Base-by-base conservation (phyloP, 2,113 vertebrate species). In the Dipodomys merriami region DNA sequence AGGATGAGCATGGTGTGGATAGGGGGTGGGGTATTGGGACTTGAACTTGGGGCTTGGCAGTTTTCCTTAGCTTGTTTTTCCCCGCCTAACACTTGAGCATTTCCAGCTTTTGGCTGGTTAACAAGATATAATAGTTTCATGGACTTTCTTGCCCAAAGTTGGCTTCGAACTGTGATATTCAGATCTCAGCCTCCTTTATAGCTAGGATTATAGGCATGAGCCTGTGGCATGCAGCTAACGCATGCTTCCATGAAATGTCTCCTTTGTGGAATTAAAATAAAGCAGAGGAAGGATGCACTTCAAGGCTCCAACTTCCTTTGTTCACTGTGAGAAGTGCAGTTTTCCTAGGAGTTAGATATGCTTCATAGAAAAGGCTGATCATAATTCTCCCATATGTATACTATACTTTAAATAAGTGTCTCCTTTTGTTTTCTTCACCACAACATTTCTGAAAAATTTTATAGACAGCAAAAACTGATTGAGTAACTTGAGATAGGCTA, bases 401-500 rank as follows among this genome's bases (percentile, higher is more conserved):
- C 19, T 83, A 89, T n/a, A 13, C 71, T 95, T 93, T 86, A 91
- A 84, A 49, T n/a, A 29, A 11, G 16, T 15, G 7, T 81, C 67
- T 88, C 39, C 2, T 29, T 57, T 35, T 39, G 39, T 39, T 72
- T 82, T 16, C 25, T 35, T 88, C 22, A 88, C 19, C 46, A 60
- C 5, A 60, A 76, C 33, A 13, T 57, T 57, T 15, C 11, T 16
- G 53, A 57, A 57, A 16, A 62, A 7, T 83, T 91, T 88, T 71
- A 71, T 7, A 57, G 30, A 44, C 71, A 82, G 67, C 57, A 89
- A 82, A 86, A 91, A 39, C 39, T 39, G 39, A 39, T 39, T 39
- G 39, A 39, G 39, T 39, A 39, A 39, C 29, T 64, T 77, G 57
- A 49, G 23, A 86, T 80, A 49, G 33, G 65, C 19, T 49, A 49